Evolutionary conservation across 1,140 invertebrate species (phyloP).

Genomic region (Himalopsyche phryganea): DNA sequence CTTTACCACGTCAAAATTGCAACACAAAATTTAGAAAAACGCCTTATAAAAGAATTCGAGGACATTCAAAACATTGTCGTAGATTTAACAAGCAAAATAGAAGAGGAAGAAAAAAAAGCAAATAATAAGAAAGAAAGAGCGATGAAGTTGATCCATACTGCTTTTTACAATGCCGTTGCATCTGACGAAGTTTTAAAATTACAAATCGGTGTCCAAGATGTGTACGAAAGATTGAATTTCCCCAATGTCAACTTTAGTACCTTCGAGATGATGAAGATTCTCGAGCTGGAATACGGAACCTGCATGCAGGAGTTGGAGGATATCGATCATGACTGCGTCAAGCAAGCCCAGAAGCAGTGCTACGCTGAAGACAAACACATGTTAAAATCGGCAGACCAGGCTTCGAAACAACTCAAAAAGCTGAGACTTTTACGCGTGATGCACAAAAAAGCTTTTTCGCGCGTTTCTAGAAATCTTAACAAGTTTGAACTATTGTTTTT

Average conservation of each 20-base stretch:
- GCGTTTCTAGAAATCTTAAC: neutral
- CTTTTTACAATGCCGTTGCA: conserved; percentile 52
- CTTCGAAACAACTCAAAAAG: conserved; percentile 54
- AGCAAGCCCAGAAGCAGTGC: conserved; percentile 53
- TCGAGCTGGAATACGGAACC: conserved; percentile 59
- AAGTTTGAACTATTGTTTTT: too few species aligned
- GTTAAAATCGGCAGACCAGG: conserved; percentile 57
- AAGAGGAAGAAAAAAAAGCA: conserved; percentile 43
- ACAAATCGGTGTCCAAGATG: conserved; percentile 60
- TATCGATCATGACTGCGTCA: conserved; percentile 57
- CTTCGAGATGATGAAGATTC: conserved; percentile 57
- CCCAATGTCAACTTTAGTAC: conserved; percentile 53
- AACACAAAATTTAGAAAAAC: conserved; percentile 32
- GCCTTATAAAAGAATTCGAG: conserved; percentile 36
- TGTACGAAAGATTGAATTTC: conserved; percentile 60
- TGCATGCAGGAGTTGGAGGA: conserved; percentile 56
- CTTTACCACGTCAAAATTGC: conserved; percentile 45
- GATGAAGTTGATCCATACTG: conserved; percentile 43
- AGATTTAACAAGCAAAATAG: conserved; percentile 30
- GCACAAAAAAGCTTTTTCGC: too few species aligned
- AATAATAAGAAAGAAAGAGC: conserved; percentile 45
- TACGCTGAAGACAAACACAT: conserved; percentile 57
- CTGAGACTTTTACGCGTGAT: conserved; percentile 29
- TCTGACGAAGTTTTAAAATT: conserved; percentile 57
- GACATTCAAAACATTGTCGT: conserved; percentile 37